Evolutionary conservation across 2,888 invertebrate genomes (phyloP).

Genomic region (Lydus trimaculatus): DNA sequence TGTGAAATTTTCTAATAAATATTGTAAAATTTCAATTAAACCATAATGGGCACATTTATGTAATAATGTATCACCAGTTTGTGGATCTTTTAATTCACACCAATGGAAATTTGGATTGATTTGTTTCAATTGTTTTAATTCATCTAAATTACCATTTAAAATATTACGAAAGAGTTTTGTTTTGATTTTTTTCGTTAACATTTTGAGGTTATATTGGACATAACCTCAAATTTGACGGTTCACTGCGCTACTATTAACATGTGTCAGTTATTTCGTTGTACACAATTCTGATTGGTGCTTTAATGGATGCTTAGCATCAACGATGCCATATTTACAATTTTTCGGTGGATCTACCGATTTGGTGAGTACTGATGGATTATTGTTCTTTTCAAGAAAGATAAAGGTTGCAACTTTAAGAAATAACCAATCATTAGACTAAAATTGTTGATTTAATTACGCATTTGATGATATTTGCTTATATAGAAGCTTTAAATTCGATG

Average conservation of each 20-base stretch:
- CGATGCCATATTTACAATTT: too few relatives aligned
- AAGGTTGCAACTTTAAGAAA: too few relatives aligned
- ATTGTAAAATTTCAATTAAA: constrained; percentile 57
- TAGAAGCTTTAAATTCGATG: too few relatives aligned
- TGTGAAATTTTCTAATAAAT: constrained; percentile 51
- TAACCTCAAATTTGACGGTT: neutral
- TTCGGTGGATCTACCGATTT: too few relatives aligned
- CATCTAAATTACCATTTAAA: neutral
- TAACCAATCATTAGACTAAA: too few relatives aligned
- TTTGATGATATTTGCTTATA: too few relatives aligned
- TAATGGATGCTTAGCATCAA: too few relatives aligned
- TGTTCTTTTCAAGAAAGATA: too few relatives aligned
- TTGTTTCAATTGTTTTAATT: constrained; percentile 1
- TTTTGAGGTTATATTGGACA: neutral
- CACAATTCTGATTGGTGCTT: too few relatives aligned
- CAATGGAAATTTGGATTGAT: constrained; percentile 49
- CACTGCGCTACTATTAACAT: neutral
- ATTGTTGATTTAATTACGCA: too few relatives aligned
- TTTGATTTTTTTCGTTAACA: neutral
- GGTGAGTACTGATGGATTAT: too few relatives aligned
- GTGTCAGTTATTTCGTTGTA: too few relatives aligned
- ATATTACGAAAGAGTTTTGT: neutral
- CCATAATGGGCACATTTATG: constrained; percentile 66
- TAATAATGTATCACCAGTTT: constrained; percentile 62
- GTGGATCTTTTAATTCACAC: constrained; percentile 47